Conservation (phyloP, 2,797 vertebrate species). For the Clarias fuscus region DNA sequence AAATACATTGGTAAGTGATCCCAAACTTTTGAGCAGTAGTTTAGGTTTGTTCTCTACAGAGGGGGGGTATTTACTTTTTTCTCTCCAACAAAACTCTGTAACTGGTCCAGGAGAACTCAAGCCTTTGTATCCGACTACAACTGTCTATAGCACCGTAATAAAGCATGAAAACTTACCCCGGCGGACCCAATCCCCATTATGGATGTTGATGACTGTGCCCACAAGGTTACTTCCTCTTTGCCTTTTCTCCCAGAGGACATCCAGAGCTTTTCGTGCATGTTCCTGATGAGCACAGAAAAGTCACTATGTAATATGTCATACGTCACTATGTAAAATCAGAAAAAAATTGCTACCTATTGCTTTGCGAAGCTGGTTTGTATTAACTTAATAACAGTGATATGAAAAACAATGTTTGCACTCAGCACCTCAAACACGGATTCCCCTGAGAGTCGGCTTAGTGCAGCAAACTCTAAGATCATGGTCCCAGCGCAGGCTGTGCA, state of each 20-base stretch:
- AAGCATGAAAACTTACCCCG: constrained; percentile 68
- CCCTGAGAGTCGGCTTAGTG: constrained; percentile 80
- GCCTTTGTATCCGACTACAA: neutral
- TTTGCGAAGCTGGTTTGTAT: neutral
- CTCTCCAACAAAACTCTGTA: neutral
- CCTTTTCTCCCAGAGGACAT: constrained; percentile 81
- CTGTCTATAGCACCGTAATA: neutral
- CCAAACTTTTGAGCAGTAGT: too few species aligned
- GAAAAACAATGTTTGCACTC: neutral
- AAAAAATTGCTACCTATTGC: neutral
- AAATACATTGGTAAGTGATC: too few species aligned
- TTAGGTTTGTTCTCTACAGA: neutral
- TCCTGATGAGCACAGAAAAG: constrained; percentile 62
- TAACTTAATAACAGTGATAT: neutral
- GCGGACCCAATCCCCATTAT: constrained; percentile 82
- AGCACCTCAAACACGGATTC: constrained; percentile 80
- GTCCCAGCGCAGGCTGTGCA: constrained; percentile 85
- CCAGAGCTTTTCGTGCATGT: constrained; percentile 78
- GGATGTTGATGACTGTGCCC: constrained; percentile 84
- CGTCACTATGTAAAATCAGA: neutral
- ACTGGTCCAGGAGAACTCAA: neutral
- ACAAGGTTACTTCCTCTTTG: constrained; percentile 82
- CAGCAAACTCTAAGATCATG: constrained; percentile 84
- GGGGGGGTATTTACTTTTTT: neutral
- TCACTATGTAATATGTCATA: too few species aligned